These are phyloP conservation scores for Cinclus mexicanus DNA, from an alignment of 2,113 vertebrate species.

Conservation along the genomic window DNA sequence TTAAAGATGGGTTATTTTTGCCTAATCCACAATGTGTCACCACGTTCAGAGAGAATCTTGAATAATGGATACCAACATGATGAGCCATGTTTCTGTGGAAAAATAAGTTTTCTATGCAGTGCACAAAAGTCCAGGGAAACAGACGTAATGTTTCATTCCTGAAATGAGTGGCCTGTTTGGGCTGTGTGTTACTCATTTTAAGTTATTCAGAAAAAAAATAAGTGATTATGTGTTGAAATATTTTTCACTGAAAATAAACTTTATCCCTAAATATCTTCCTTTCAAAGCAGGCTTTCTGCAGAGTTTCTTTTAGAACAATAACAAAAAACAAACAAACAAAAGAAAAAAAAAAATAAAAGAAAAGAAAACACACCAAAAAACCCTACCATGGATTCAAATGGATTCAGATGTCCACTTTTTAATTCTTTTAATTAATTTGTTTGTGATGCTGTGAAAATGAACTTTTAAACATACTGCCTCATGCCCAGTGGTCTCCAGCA, in stretches of 20 bases:
- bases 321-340: no score
- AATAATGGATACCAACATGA: neutral
- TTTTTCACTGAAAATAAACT: neutral
- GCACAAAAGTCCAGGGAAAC: neutral
- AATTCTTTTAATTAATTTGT: neutral
- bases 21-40: neutral
- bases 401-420: neutral
- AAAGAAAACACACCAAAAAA: neutral
- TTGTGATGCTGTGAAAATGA: neutral
- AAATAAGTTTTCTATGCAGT: neutral
- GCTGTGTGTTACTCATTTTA: neutral
- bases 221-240: neutral
- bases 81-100: neutral
- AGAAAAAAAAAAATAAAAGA: accelerated
- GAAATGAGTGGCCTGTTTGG: neutral
- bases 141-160: neutral
- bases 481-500: neutral
- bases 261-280: neutral
- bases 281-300: neutral
- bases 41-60: neutral
- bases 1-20: neutral
- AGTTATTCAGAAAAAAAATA: neutral
- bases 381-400: no score
- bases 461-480: neutral
- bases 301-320: neutral